A percentile compares a stretch with the other conserved stretches of the same genome.
Evolutionary conservation across 2,888 invertebrate genomes (phyloP).

Genomic region (Epinotia bilunana): DNA sequence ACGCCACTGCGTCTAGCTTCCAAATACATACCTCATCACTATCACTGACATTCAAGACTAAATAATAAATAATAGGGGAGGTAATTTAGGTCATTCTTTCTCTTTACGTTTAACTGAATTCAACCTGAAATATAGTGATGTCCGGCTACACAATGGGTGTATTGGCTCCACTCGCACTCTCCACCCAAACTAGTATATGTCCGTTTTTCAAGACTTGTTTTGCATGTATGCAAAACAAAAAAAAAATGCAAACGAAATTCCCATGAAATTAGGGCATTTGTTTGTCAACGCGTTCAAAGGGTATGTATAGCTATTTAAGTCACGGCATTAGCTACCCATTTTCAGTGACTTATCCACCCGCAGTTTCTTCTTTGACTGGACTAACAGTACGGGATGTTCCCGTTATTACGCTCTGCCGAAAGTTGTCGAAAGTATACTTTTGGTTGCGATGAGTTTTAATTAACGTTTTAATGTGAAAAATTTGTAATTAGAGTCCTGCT

Average conservation of each 20-base stretch:
- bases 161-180: too few species aligned
- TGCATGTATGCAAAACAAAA: too few species aligned
- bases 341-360: not conserved
- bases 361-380: not conserved
- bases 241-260: not conserved
- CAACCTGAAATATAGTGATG: too few species aligned
- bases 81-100: too few species aligned
- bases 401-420: slow-evolving; percentile 29
- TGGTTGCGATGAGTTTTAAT: slow-evolving; percentile 33
- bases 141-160: too few species aligned
- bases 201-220: too few species aligned
- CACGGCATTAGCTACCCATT: not conserved
- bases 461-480: slow-evolving; percentile 42
- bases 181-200: too few species aligned
- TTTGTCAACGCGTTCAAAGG: not conserved
- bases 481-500: slow-evolving; percentile 24
- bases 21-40: too few species aligned
- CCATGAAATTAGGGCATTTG: not conserved
- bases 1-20: too few species aligned
- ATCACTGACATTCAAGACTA: too few species aligned
- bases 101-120: too few species aligned
- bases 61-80: too few species aligned
- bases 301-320: not conserved
- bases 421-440: slow-evolving; percentile 27
- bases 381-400: slow-evolving; percentile 16